Evolutionary conservation across 2,113 vertebrate genomes (phyloP), one percentile per base, ranked within the genome.

Genomic region (Seriola dumerili): DNA sequence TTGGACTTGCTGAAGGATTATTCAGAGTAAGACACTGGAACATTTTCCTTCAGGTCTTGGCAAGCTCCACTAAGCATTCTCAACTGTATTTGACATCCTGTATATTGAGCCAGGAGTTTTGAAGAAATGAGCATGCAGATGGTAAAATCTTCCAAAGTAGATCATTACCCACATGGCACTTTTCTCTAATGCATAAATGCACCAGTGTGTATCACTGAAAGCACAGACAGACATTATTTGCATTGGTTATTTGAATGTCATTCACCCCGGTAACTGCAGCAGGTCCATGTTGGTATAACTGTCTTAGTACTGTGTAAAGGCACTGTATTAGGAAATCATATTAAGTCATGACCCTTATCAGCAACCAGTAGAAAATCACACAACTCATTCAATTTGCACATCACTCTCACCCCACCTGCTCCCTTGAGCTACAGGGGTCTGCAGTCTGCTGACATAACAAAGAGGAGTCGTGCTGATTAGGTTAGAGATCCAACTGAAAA

Each of bases 321-420:
- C 34, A 34, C 23, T 5, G 3, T 34, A 34, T 67, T 57, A 29
- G 46, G 58, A 21, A 36, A 76, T 63, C 64, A 36, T 58, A 54
- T 62, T 55, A 36, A 80, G 61, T 70, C 66, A 72, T 81, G 21
- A 70, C 7, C 6, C 44, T 23, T 76, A 72, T 54, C 46, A 70
- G 29, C 66, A 71, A 66, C 29, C 48, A 63, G 48, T 32, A 46
- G 42, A 40, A 76, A 69, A 72, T 64, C 58, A 57, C 64, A 23
- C 23, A 23, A 76, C 38, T 69, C 66, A 0, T 76, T 75, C 9
- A 44, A 38, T 86, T 78, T 72, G 71, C 80, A 83, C 72, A 8
- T n/a, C 55, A 55, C 12, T 55, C 13, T 72, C 48, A 29, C 32
- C 23, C 61, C 36, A 68, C 72, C 64, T 64, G 29, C 65, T 69